Evolutionary conservation across 2,113 vertebrate species (phyloP).

Genomic region (Zapus hudsonius): DNA sequence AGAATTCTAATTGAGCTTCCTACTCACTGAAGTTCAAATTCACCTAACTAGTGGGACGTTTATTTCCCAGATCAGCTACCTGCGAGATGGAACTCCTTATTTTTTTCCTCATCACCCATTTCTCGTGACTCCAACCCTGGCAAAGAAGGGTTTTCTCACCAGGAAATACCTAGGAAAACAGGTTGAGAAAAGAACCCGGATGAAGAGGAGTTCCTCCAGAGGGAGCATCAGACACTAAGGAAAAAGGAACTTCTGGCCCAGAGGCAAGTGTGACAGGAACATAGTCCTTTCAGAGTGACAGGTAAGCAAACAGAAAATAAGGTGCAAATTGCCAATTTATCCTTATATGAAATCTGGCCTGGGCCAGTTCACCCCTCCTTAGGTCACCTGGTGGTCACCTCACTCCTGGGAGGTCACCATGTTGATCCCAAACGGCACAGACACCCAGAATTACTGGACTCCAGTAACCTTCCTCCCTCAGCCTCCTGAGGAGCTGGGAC

Average conservation of each 20-base stretch:
- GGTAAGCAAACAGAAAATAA: slow-evolving; percentile 2
- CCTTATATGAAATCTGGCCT: not conserved
- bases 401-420: too few relatives aligned
- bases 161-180: not conserved
- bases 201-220: not conserved
- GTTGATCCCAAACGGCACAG: too few relatives aligned
- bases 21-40: slow-evolving; percentile 26
- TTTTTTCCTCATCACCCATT: not conserved
- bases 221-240: not conserved
- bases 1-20: not conserved
- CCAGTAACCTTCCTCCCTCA: too few relatives aligned
- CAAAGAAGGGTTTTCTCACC: not conserved
- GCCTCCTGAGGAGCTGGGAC: too few relatives aligned
- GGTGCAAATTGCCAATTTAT: not conserved
- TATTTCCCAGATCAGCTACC: not conserved
- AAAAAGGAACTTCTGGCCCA: not conserved
- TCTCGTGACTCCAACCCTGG: not conserved
- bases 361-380: too few relatives aligned
- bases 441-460: too few relatives aligned
- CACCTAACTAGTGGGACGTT: not conserved
- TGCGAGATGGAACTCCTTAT: not conserved
- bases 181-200: not conserved
- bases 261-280: not conserved
- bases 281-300: not conserved
- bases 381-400: too few relatives aligned